A percentile compares a stretch with the other conserved stretches of the same genome.
These are phyloP conservation scores for Serilophus lunatus DNA, from an alignment of 2,113 vertebrate genomes.

Conservation along the genomic window DNA sequence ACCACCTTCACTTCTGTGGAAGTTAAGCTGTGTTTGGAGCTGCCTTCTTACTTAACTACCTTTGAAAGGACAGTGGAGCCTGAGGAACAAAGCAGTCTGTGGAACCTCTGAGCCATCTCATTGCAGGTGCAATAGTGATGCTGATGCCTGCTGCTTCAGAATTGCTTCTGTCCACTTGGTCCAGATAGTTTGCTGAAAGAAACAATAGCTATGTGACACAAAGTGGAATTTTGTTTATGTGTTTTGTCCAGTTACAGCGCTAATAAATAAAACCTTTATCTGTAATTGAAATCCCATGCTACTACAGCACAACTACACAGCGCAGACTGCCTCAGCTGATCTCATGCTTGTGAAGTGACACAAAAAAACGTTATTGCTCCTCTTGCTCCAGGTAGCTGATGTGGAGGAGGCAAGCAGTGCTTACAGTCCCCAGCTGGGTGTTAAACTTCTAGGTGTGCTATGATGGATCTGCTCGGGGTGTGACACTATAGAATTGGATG, in stretches of 20 bases:
- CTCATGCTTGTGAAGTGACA: neutral
- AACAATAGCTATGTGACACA: neutral
- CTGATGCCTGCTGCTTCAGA: neutral
- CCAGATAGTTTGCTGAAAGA: neutral
- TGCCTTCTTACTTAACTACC: neutral
- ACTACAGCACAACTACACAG: neutral
- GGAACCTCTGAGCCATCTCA: neutral
- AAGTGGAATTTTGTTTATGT: neutral
- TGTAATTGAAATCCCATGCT: neutral
- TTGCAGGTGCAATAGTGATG: accelerated
- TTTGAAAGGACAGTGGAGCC: neutral
- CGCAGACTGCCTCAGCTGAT: neutral
- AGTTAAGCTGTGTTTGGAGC: neutral
- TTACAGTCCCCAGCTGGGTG: neutral
- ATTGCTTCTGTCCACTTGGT: neutral
- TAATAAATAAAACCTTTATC: neutral
- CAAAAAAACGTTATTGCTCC: neutral
- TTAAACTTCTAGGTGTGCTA: neutral
- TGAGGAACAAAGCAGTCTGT: neutral
- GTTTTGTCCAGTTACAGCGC: neutral
- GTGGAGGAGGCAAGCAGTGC: neutral
- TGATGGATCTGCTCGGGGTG: neutral
- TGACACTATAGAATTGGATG: neutral
- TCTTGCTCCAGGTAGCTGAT: neutral
- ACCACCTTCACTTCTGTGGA: neutral